A percentile compares a stretch with the other conserved stretches of the same genome.
Conservation (phyloP, 1,140 invertebrate genomes). For the Popillia japonica region DNA sequence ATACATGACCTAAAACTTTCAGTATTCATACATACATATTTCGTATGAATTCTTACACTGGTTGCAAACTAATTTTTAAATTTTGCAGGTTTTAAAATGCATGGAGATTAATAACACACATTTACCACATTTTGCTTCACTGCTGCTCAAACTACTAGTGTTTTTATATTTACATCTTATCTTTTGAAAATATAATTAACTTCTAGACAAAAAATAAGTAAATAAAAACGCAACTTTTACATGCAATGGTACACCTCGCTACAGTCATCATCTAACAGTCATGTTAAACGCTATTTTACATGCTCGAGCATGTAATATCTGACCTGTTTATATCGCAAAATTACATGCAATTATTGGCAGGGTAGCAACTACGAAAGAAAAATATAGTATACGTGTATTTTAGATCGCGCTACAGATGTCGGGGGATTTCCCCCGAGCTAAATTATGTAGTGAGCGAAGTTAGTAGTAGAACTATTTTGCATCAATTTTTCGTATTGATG, state of each 20-base stretch:
- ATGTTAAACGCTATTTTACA: background rate
- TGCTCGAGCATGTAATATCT: background rate
- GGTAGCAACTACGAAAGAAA: background rate
- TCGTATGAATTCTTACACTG: no score
- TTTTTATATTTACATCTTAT: no score
- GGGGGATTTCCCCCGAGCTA: background rate
- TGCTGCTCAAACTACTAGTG: no score
- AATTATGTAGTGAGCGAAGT: background rate
- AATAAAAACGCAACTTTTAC: background rate
- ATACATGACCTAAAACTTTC: no score
- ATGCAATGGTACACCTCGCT: background rate
- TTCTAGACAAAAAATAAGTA: no score
- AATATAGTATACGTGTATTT: background rate
- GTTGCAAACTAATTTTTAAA: no score
- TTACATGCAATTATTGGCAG: constrained; percentile 1
- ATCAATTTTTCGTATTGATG: background rate
- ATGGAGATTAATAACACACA: no score
- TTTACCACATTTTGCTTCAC: no score
- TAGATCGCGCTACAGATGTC: background rate
- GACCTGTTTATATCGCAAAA: background rate
- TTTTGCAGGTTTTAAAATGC: no score
- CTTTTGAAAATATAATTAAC: no score
- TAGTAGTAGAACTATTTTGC: background rate
- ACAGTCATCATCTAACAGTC: background rate
- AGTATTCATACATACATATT: no score